phyloP scores from a whole-genome alignment of 92 coral and sea anemone genomes.

The Phymanthus crucifer region DNA sequence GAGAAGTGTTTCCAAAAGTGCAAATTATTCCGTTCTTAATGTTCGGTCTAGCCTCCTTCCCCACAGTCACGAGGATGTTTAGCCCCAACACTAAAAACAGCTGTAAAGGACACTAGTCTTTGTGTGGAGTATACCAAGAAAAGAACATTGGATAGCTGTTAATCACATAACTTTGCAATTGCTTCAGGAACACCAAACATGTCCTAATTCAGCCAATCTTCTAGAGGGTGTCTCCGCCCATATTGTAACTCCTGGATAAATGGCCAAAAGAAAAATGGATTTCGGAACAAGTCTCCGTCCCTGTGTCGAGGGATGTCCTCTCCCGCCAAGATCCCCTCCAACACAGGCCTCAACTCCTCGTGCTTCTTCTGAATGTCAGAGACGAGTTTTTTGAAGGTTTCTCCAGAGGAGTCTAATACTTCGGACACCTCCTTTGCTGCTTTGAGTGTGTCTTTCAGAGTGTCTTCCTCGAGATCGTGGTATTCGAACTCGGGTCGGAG shows the following conservation, averaged over 20 bases:
- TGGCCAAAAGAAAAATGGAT: constrained; percentile 16
- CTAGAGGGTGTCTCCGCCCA: not conserved
- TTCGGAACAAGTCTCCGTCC: not conserved
- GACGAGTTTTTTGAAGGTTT: constrained; percentile 32
- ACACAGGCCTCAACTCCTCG: constrained; percentile 24
- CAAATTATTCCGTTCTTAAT: no score
- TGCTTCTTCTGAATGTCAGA: constrained; percentile 24
- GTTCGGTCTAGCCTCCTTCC: no score
- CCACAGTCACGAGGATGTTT: no score
- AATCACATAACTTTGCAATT: no score
- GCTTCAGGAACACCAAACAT: no score
- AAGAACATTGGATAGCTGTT: no score
- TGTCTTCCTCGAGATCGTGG: constrained; percentile 18
- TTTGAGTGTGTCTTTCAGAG: constrained; percentile 25
- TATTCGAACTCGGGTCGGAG: constrained; percentile 20
- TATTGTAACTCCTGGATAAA: constrained; percentile 5
- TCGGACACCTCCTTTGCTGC: constrained; percentile 41
- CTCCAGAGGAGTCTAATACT: constrained; percentile 41
- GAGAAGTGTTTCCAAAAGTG: no score
- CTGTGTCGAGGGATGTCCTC: constrained; percentile 13
- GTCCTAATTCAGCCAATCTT: constrained; percentile 6
- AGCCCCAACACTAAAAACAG: no score
- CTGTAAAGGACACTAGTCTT: no score
- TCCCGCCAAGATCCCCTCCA: constrained; percentile 30
- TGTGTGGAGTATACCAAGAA: no score